phyloP scores from a whole-genome alignment of 1,140 invertebrate genomes.

The Drosophila truncata region DNA sequence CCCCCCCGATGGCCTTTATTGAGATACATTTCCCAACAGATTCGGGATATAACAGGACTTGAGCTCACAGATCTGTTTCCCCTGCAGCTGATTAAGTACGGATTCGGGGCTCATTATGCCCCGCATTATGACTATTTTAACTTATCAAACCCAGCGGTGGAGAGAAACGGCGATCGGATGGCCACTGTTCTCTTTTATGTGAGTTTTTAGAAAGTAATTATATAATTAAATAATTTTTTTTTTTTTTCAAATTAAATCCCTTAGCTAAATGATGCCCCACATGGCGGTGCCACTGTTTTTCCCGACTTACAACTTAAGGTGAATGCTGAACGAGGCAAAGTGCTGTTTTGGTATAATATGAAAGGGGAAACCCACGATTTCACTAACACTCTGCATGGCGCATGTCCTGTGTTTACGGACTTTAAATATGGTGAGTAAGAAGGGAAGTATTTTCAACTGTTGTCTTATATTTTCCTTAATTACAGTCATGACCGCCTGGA shows the following conservation, averaged over 20 bases:
- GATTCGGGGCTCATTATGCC: slow-evolving; percentile 90
- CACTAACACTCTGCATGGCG: background rate
- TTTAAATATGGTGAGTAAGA: slow-evolving; percentile 20
- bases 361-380: slow-evolving; percentile 10
- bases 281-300: slow-evolving; percentile 52
- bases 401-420: slow-evolving; percentile 42
- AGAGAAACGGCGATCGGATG: slow-evolving; percentile 36
- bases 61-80: slow-evolving; percentile 86
- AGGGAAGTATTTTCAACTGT: background rate
- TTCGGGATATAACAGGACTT: slow-evolving; percentile 90
- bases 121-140: slow-evolving; percentile 89
- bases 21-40: slow-evolving; percentile 89
- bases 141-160: rapidly evolving
- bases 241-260: background rate
- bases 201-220: slow-evolving; percentile 22
- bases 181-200: slow-evolving; percentile 68
- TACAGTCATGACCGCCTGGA: slow-evolving; percentile 31
- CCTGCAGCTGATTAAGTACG: slow-evolving; percentile 88
- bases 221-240: background rate
- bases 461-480: background rate
- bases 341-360: slow-evolving; percentile 35
- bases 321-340: slow-evolving; percentile 39
- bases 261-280: slow-evolving; percentile 49
- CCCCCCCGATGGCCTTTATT: slow-evolving; percentile 85
- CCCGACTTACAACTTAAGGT: slow-evolving; percentile 9